Percentiles rank a stretch among this genome's conserved stretches.
phyloP scores from a whole-genome alignment of 2,888 invertebrate genomes.

The Oligia strigilis region DNA sequence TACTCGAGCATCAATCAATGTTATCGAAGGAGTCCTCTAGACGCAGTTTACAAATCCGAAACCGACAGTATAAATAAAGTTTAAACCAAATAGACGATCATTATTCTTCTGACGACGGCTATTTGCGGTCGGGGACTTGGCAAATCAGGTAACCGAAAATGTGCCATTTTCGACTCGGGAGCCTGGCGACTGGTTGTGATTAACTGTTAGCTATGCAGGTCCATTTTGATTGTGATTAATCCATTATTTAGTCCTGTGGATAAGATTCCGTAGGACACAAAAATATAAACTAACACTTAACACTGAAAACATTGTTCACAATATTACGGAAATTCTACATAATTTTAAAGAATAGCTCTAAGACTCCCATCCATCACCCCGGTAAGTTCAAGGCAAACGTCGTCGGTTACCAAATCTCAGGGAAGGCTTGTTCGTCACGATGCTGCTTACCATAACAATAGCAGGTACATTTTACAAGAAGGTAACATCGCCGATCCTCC shows the following conservation, averaged over 20 bases:
- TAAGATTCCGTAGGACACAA: no score
- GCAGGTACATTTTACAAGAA: slow-evolving; percentile 83
- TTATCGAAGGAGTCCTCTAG: background rate
- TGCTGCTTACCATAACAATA: slow-evolving; percentile 87
- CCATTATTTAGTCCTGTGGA: background rate
- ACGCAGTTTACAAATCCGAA: background rate
- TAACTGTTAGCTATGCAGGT: background rate
- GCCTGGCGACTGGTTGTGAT: background rate
- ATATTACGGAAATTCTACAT: slow-evolving; percentile 16
- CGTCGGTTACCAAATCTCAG: slow-evolving; percentile 82
- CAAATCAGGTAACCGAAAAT: background rate
- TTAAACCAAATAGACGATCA: background rate
- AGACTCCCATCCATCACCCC: slow-evolving; percentile 63
- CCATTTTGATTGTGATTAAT: background rate
- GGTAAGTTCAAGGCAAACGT: slow-evolving; percentile 56
- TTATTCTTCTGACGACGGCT: background rate
- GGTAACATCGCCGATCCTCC: slow-evolving; percentile 77
- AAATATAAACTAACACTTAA: no score
- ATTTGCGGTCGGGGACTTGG: background rate
- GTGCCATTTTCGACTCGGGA: background rate
- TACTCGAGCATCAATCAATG: background rate
- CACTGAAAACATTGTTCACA: no score
- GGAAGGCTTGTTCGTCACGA: slow-evolving; percentile 84
- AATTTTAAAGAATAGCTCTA: slow-evolving; percentile 42
- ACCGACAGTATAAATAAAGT: background rate